These are phyloP conservation scores for Microtus oregoni DNA, from an alignment of 2,113 vertebrate genomes.

Conservation along the genomic window DNA sequence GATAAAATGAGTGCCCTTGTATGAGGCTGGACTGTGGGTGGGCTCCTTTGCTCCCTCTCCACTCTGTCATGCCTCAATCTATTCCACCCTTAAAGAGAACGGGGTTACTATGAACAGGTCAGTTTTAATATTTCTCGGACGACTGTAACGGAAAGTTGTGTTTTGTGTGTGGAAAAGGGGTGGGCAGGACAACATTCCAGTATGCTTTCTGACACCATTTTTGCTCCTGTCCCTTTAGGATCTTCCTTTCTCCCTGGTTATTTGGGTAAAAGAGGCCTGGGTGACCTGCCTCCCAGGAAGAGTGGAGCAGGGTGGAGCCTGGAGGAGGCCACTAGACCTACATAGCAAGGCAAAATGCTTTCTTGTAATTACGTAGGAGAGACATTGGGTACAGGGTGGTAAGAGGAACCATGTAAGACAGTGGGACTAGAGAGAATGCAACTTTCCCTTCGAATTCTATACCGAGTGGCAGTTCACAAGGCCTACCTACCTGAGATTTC, in stretches of 20 bases:
- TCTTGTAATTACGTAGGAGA: not conserved
- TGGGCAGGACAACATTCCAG: not conserved
- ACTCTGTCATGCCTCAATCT: not conserved
- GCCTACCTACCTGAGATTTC: not conserved
- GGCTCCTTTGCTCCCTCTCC: not conserved
- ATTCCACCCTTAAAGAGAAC: not conserved
- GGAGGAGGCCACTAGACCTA: not conserved
- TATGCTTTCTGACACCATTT: not conserved
- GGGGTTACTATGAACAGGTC: not conserved
- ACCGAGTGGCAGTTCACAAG: not conserved
- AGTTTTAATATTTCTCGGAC: not conserved
- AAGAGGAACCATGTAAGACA: not conserved
- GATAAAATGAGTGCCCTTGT: not conserved
- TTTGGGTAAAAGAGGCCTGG: not conserved
- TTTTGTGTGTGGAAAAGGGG: not conserved
- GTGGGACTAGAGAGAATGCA: not conserved
- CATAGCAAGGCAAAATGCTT: slow-evolving; percentile 17
- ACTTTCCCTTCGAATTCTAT: not conserved
- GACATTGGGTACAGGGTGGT: not conserved
- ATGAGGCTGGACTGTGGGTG: not conserved
- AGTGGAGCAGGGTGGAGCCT: not conserved
- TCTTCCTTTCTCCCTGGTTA: not conserved
- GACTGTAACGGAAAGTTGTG: not conserved
- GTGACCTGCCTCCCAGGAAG: not conserved
- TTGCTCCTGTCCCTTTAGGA: not conserved